Evolutionary conservation across 2,797 vertebrate genomes (phyloP), one percentile per base, ranked within the genome.

Genomic region (Siniperca undulata): DNA sequence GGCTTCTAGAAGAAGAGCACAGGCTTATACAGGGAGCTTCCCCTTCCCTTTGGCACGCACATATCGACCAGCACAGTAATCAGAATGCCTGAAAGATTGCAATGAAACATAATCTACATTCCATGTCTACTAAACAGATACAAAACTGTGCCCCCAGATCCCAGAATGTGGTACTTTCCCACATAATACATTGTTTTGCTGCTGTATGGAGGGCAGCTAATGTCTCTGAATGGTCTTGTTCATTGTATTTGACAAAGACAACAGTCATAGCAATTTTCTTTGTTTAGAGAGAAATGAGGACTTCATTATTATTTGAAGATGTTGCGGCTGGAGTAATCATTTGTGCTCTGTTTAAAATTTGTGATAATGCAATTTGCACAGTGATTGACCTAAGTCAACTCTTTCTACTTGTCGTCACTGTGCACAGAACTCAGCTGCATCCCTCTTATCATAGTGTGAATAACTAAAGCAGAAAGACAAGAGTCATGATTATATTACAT

Each of bases 141-240:
- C 38, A 75, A 78, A 90, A 74, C 82, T 83, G 73, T 90, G 78
- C 89, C 92, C 48, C 77, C 92, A 85, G 81, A 85, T 81, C 62
- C 14, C 77, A 89, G 90, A 93, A 93, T 92, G 91, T 89, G 89
- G 75, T 77, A 58, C 78, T 90, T 91, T 90, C 87, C 87, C 89
- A 90, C 88, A 81, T 84, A 42, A 69, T 6, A 20, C 87, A 88
- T 92, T 78, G 89, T 93, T 91, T 55, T 70, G 83, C 72, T 52
- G 77, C 65, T 24, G 75, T 66, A 74, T 72, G 67, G 64, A 67
- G 38, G 61, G 38, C 61, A 48, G 73, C 69, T 82, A 14, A 7
- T 68, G 74, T 86, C 77, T 80, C 80, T 80, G 87, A 91, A 92
- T 78, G 53, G 69, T 82, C 65, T 78, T 50, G 78, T 87, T 88